Percentiles rank a stretch among this genome's conserved stretches.
These are phyloP conservation scores for Leucopternis melanops DNA, from an alignment of 2,113 vertebrate genomes.

Conservation along the genomic window DNA sequence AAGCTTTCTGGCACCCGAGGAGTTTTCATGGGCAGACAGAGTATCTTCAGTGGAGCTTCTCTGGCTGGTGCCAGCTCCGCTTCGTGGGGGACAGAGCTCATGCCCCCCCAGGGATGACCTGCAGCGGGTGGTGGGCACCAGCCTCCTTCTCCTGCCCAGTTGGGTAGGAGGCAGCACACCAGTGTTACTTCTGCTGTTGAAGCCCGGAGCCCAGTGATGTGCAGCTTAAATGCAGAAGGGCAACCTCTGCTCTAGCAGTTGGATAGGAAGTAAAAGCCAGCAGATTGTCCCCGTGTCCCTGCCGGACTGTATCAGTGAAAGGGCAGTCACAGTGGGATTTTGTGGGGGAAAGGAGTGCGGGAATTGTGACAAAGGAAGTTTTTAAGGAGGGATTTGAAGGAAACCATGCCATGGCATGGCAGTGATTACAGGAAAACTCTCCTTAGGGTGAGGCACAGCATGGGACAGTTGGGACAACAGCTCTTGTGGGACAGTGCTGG, in stretches of 20 bases:
- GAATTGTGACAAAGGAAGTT: neutral
- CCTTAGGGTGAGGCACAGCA: neutral
- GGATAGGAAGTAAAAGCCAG: neutral
- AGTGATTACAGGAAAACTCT: neutral
- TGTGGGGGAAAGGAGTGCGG: neutral
- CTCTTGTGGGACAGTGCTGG: neutral
- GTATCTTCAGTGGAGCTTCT: neutral
- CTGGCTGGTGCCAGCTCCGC: neutral
- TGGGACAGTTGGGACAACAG: neutral
- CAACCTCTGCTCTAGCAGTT: neutral
- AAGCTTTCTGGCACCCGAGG: neutral
- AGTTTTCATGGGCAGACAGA: neutral
- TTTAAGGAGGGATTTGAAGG: neutral
- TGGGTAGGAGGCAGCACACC: neutral
- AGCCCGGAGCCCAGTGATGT: neutral
- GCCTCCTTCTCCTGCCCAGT: neutral
- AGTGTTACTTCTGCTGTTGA: neutral
- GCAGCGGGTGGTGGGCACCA: neutral
- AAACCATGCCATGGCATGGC: neutral
- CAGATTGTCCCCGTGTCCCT: neutral
- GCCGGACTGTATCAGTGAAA: neutral
- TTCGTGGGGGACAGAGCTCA: neutral
- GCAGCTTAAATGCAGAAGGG: neutral
- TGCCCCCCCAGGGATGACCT: neutral
- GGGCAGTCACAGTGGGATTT: neutral